Evolutionary conservation across 2,888 invertebrate species (phyloP), one percentile per base, ranked within the genome.

Genomic region (Hyposoter dolosus): DNA sequence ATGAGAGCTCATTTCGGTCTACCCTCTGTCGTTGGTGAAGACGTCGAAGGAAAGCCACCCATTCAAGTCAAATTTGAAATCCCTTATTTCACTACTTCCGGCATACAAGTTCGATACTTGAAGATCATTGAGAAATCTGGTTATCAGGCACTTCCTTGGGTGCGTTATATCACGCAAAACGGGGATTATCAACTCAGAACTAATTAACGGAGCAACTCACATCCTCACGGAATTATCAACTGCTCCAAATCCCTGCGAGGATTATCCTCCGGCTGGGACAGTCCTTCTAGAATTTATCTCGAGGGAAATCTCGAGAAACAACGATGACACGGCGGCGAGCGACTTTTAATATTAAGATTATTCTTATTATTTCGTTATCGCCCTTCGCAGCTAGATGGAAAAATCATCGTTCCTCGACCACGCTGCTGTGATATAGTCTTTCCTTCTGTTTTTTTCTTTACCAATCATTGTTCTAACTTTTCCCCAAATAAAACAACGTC

Each of bases 121-220:
- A 99, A 99, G 95, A 99, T 99, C 91, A 99, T 99, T 91, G 99
- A 99, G 93, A 99, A 99, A 95, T 99, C 99, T 94, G 99, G 99
- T 0, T 99, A 99, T 94, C 99, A 99, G 94, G 99, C 99, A 0
- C 94, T 99, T 87, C 99, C 99, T 0, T 99, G 99, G 99, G 99
- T 99, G 6, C 95, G 99, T n/a, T 99, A 99, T 94, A 99, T 99
- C 88, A 99, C 99, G 60, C 99, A 99, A 94, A 99, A 99, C 94
- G 99, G 99, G 76, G 99, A 99, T 94, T 99, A 99, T 94, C 99
- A 99, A 93, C 95, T 99, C 89, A 96, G 99, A 94, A 99, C 98
- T 89, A 98, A 98, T 95, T 98, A 95, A 65, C 19, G 12, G 6
- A 60, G 28, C 60, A 28, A 28, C 23, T 60, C 63, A 7, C 28